These are phyloP conservation scores for Paralichthys olivaceus DNA, from an alignment of 2,113 vertebrate genomes.

Conservation along the genomic window DNA sequence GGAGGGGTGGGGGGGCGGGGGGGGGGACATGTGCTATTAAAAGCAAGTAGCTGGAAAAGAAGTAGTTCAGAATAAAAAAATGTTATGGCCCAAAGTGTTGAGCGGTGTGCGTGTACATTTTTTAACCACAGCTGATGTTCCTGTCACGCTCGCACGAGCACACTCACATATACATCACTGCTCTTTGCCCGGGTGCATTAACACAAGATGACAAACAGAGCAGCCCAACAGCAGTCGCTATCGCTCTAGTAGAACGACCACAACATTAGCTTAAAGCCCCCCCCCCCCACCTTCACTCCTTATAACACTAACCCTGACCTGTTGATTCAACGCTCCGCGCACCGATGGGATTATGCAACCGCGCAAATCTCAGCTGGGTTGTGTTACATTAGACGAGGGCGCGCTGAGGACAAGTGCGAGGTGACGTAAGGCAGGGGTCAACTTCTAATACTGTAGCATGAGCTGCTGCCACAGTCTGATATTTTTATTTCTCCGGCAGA, in stretches of 20 bases:
- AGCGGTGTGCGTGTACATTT: slow-evolving; percentile 52
- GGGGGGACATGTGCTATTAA: slow-evolving; percentile 63
- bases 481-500: slow-evolving; percentile 54
- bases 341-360: slow-evolving; percentile 63
- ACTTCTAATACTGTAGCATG: slow-evolving; percentile 44
- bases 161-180: not conserved
- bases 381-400: slow-evolving; percentile 40
- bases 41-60: slow-evolving; percentile 72
- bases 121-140: slow-evolving; percentile 62
- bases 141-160: not conserved
- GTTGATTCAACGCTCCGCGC: slow-evolving; percentile 73
- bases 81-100: slow-evolving; percentile 82
- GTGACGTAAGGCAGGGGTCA: slow-evolving; percentile 45
- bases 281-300: not conserved
- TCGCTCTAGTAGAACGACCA: not conserved
- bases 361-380: slow-evolving; percentile 70
- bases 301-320: slow-evolving; percentile 73
- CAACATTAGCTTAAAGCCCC: slow-evolving; percentile 52
- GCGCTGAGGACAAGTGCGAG: slow-evolving; percentile 41
- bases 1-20: slow-evolving; percentile 11
- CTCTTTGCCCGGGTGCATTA: slow-evolving; percentile 40
- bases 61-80: slow-evolving; percentile 68
- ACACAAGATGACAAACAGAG: slow-evolving; percentile 67
- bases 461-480: slow-evolving; percentile 49
- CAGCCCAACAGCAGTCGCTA: slow-evolving; percentile 57